Percentiles rank a stretch among this genome's conserved stretches.
These are phyloP conservation scores for Pantherophis guttatus DNA, from an alignment of 2,113 vertebrate species.

Conservation along the genomic window DNA sequence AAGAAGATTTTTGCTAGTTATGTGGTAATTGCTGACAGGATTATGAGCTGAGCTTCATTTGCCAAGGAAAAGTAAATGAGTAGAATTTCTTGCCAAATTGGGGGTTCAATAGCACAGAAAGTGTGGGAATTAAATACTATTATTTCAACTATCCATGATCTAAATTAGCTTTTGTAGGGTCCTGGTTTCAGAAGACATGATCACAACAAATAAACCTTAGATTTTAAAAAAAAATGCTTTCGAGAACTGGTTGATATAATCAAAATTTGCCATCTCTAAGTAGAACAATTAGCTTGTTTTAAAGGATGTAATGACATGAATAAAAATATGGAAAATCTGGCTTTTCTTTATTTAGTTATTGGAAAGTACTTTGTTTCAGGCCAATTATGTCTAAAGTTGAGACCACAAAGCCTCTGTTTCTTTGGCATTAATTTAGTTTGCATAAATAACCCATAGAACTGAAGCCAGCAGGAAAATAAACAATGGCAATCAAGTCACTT, in stretches of 20 bases:
- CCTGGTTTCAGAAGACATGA: constrained; percentile 49
- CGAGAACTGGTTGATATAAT: constrained; percentile 55
- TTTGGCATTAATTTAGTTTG: neutral
- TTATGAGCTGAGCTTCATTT: neutral
- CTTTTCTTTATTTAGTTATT: neutral
- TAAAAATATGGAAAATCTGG: neutral
- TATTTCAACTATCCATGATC: constrained; percentile 36
- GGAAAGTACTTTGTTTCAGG: neutral
- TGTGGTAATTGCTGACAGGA: neutral
- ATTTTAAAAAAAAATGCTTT: constrained; percentile 38
- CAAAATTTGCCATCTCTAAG: neutral
- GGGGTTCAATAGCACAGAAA: constrained; percentile 38
- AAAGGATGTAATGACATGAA: neutral
- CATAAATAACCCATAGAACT: neutral
- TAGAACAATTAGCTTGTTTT: neutral
- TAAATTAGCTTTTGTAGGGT: constrained; percentile 41
- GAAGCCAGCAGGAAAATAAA: neutral
- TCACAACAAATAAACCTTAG: constrained; percentile 53
- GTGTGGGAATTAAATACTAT: constrained; percentile 45
- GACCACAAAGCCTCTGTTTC: neutral
- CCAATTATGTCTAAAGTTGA: neutral
- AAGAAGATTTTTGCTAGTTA: neutral
- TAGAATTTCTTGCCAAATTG: neutral
- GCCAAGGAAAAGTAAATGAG: constrained; percentile 27
- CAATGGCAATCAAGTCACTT: neutral